phyloP scores from a whole-genome alignment of 2,797 vertebrate genomes.

The Ammospiza maritima region DNA sequence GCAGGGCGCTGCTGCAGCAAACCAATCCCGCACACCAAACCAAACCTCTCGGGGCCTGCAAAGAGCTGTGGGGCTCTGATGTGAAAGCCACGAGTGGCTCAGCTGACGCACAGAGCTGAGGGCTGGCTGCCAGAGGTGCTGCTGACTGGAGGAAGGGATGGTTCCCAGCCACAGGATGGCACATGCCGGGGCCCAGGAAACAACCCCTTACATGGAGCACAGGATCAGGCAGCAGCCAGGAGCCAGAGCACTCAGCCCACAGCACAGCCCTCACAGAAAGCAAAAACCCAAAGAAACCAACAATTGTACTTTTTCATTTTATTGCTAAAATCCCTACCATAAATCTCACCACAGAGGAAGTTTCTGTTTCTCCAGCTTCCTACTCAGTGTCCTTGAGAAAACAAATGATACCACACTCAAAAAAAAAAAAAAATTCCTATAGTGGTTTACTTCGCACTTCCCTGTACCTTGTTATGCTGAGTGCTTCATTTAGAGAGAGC shows the following conservation, averaged over 20 bases:
- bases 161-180: background rate
- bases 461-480: constrained; percentile 61
- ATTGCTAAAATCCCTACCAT: constrained; percentile 30
- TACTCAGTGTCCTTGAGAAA: constrained; percentile 69
- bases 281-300: background rate
- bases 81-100: fast-evolving
- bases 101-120: background rate
- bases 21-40: background rate
- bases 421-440: background rate
- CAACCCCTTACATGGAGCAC: fast-evolving
- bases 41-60: background rate
- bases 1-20: background rate
- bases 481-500: constrained; percentile 52
- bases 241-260: background rate
- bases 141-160: background rate
- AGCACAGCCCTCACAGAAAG: background rate
- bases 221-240: fast-evolving
- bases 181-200: fast-evolving
- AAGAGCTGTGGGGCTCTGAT: background rate
- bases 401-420: constrained; percentile 36
- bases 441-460: constrained; percentile 40
- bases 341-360: constrained; percentile 67
- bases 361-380: constrained; percentile 69
- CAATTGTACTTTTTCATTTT: constrained; percentile 12
- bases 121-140: background rate